Evolutionary conservation across 2,113 vertebrate genomes (phyloP), one percentile per base, ranked within the genome.

Genomic region (Rutilus rutilus): DNA sequence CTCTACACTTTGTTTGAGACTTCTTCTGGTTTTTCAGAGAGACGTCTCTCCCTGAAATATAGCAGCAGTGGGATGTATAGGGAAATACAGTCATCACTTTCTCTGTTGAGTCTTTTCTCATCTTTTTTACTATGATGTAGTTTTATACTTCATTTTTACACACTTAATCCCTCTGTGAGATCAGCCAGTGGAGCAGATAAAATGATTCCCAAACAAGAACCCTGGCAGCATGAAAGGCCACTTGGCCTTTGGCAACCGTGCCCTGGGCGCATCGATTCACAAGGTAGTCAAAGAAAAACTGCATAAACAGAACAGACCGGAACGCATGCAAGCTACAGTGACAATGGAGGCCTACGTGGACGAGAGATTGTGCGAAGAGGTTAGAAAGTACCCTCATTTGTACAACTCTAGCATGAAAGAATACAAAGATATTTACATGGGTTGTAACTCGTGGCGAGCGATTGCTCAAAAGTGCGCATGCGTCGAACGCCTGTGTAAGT

Each of bases 161-260:
- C 67, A 42, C 64, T 79, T 27, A 73, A 39, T 27, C 33, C 54
- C 36, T 54, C 75, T 62, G 19, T 74, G 30, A 77, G 25, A 59
- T 78, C 73, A 82, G 84, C 82, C 57, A 85, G 30, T 78, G 60
- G 76, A 45, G 39, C 42, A 39, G 75, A 86, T 19, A 64, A 59
- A 88, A 83, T 77, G 4, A 78, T 87, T 64, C 60, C 77, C 84
- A 60, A 86, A 89, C 80, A 67, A 84, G 42, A 74, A 64, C 50
- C 47, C n/a, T 17, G 73, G 14, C 83, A 62, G 64, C 71, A 71
- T 33, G 23, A 73, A 42, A 30, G 27, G 36, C 19, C 65, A 71
- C 77, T 82, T 76, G 76, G 82, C 77, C 30, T 33, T 3, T 33
- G 33, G 33, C 3, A 33, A 2, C 0, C 0, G 3, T 33, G 3